These are phyloP conservation scores for Tenodera sinensis DNA, from an alignment of 2,888 invertebrate genomes.

Conservation along the genomic window DNA sequence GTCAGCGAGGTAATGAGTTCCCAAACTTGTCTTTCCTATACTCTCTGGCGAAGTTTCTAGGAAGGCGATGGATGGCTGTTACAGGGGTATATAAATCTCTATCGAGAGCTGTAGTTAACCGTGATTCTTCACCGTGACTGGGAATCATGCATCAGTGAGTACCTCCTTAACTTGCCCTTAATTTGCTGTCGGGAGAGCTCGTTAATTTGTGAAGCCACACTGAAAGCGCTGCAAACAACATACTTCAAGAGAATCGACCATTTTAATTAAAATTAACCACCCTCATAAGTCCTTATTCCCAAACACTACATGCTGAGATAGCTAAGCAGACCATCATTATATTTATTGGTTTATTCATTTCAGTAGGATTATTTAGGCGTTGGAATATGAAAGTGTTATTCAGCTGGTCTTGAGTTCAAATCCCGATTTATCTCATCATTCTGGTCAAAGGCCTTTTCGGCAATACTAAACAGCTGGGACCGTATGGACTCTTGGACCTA, in stretches of 20 bases:
- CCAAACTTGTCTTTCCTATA: not conserved
- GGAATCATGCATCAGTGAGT: not conserved
- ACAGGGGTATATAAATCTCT: not conserved
- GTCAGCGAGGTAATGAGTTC: conserved; percentile 20
- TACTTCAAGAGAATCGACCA: not conserved
- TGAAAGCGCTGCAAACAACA: not conserved
- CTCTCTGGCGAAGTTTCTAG: not conserved
- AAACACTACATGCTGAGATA: too few relatives aligned
- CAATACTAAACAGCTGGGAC: too few relatives aligned
- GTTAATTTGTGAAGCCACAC: not conserved
- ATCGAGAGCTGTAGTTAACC: not conserved
- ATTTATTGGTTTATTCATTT: too few relatives aligned
- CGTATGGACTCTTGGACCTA: too few relatives aligned
- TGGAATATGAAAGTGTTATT: too few relatives aligned
- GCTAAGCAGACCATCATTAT: too few relatives aligned
- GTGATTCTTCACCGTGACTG: not conserved
- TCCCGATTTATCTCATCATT: too few relatives aligned
- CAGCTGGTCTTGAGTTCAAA: too few relatives aligned
- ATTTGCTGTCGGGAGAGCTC: not conserved
- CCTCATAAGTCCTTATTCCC: too few relatives aligned
- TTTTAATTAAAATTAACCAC: not conserved
- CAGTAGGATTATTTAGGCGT: too few relatives aligned
- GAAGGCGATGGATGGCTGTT: not conserved
- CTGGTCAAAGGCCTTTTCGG: too few relatives aligned
- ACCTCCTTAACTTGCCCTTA: not conserved